Evolutionary conservation across 2,113 vertebrate species (phyloP), one percentile per base, ranked within the genome.

Genomic region (Crotophaga sulcirostris): DNA sequence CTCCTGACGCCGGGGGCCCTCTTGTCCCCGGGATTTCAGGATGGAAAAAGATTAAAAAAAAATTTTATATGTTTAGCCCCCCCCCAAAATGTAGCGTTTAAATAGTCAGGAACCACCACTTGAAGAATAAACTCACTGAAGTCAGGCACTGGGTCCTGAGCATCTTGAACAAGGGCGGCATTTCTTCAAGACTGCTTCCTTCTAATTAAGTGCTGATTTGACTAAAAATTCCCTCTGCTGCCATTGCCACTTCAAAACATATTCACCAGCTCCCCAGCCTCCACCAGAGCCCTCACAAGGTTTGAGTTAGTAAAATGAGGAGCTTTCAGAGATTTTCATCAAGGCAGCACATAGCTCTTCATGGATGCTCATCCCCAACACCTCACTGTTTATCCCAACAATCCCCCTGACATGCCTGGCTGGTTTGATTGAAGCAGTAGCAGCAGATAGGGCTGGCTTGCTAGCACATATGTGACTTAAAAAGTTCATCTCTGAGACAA

Each of bases 51-150:
- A 42, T 21, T 16, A 33, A 60, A 90, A 77, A 18, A 0, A 0
- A 0, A 40, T 58, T 56, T 36, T 55, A 40, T 4, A 47, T 15
- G 7, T 0, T 17, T 16, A 28, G n/a, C 3, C 4, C 0, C 5
- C 18, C 11, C 9, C 34, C 31, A 7, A 23, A 52, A 38, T 28
- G 24, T 54, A 1, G 25, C 26, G 13, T 54, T 79, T 76, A n/a
- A 79, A 69, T n/a, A 62, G 55, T 34, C 75, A 79, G 58, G 18
- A 55, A 42, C n/a, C 21, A 70, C 11, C 1, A 0, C 68, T 67
- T 74, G 29, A 60, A 66, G 31, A 87, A 60, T 10, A 56, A 87
- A 52, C 44, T 67, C 58, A 69, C 5, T 3, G 25, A 51, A 81
- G 12, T 8, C 52, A 31, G 10, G n/a, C 59, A 21, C 20, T 9